Percentiles rank a stretch among this genome's conserved stretches.
These are phyloP conservation scores for Agonopterix heracliana DNA, from an alignment of 2,888 invertebrate species.

Conservation along the genomic window DNA sequence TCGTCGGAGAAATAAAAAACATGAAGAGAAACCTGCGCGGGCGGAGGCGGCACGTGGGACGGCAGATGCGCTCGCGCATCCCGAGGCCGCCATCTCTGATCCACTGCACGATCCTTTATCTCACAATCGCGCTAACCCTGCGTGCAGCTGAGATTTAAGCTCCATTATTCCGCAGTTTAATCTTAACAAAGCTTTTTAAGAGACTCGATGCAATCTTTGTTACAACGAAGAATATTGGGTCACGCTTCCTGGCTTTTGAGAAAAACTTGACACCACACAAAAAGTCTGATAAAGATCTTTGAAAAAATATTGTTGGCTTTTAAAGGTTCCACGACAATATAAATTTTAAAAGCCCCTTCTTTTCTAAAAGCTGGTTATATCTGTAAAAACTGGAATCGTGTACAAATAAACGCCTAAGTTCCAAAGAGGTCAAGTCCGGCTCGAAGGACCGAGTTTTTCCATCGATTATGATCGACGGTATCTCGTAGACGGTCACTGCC, in stretches of 20 bases:
- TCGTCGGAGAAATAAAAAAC: conserved; percentile 54
- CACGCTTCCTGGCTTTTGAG: conserved; percentile 15
- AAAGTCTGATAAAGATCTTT: conserved; percentile 15
- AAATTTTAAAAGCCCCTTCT: conserved; percentile 10
- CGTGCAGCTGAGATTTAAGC: conserved; percentile 55
- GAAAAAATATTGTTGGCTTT: conserved; percentile 7
- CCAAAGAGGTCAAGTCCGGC: conserved; percentile 66
- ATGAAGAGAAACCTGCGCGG: conserved; percentile 53
- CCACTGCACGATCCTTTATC: conserved; percentile 48
- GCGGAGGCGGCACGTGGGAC: conserved; percentile 71
- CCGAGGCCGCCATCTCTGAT: conserved; percentile 34
- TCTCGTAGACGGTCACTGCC: conserved; percentile 48
- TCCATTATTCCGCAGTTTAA: conserved; percentile 51
- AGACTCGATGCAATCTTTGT: conserved; percentile 32
- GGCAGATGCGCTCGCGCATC: conserved; percentile 69
- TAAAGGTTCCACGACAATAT: conserved; percentile 3
- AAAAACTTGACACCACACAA: conserved; percentile 17
- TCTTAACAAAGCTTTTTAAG: conserved; percentile 31
- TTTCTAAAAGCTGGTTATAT: background rate
- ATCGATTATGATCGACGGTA: conserved; percentile 56
- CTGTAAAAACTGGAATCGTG: conserved; percentile 8
- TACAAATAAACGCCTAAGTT: conserved; percentile 30
- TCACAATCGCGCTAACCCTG: conserved; percentile 45
- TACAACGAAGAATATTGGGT: conserved; percentile 19
- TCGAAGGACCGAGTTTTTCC: conserved; percentile 63